Conservation (phyloP, 1,140 invertebrate genomes). For the Eumaeus atala region DNA sequence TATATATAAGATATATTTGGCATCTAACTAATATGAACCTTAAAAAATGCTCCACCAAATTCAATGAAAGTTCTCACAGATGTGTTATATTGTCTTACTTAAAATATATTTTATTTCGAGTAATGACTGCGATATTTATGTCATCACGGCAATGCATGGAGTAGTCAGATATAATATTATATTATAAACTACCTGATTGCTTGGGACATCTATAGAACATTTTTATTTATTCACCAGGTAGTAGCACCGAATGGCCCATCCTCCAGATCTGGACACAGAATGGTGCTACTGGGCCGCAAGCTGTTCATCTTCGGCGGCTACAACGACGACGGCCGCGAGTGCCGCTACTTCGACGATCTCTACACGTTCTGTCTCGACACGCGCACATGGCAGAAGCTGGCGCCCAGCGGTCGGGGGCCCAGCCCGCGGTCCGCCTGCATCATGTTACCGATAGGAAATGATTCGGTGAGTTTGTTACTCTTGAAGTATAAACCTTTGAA, state of each 20-base stretch:
- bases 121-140: no score
- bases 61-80: no score
- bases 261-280: conserved; percentile 91
- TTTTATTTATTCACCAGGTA: conserved; percentile 37
- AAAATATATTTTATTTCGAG: no score
- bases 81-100: no score
- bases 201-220: no score
- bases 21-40: no score
- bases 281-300: conserved; percentile 85
- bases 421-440: conserved; percentile 75
- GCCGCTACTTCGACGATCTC: conserved; percentile 93
- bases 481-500: no score
- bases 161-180: no score
- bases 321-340: conserved; percentile 90
- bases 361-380: conserved; percentile 88
- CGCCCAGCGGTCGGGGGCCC: conserved; percentile 79
- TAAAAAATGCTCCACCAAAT: no score
- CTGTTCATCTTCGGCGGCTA: conserved; percentile 94
- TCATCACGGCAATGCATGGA: no score
- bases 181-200: no score
- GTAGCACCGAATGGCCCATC: conserved; percentile 84
- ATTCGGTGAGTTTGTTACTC: conserved; percentile 53
- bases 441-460: conserved; percentile 53
- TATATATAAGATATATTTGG: no score
- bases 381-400: conserved; percentile 87